Evolutionary conservation across 2,888 invertebrate genomes (phyloP).

Genomic region (Uropetala carovei): DNA sequence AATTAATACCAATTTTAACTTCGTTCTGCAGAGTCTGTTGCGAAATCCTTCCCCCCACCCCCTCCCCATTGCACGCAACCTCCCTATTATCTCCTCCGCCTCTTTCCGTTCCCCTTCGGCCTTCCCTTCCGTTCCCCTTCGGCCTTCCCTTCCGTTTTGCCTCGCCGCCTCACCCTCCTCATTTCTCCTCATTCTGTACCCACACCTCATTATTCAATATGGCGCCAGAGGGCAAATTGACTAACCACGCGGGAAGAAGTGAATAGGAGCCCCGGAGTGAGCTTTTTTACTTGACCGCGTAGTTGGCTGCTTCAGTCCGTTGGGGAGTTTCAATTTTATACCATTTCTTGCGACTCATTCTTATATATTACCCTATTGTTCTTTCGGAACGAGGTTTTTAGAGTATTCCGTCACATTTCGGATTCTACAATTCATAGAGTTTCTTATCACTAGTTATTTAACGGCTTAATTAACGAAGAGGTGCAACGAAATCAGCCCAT

Average conservation of each 20-base stretch:
- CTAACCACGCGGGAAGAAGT: conserved; percentile 7
- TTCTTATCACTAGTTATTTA: no score
- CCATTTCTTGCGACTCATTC: no score
- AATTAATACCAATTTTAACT: not conserved
- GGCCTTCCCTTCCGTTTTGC: not conserved
- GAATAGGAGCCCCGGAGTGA: not conserved
- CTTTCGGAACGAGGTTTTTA: no score
- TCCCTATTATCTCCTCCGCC: not conserved
- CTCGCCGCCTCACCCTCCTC: not conserved
- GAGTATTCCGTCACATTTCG: no score
- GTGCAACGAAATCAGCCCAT: no score
- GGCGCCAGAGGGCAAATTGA: conserved; percentile 27
- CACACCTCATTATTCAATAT: not conserved
- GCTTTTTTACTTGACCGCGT: not conserved
- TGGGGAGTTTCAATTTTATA: not conserved
- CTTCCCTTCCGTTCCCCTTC: not conserved
- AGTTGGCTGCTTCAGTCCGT: not conserved
- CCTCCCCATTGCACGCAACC: not conserved
- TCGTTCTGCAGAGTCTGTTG: not conserved
- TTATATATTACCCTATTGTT: no score
- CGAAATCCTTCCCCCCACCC: not conserved
- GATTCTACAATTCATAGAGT: no score
- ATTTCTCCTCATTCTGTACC: no score
- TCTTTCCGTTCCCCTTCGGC: not conserved
- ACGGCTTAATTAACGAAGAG: no score